phyloP scores from a whole-genome alignment of 2,888 invertebrate genomes.

The Mystacides longicornis region DNA sequence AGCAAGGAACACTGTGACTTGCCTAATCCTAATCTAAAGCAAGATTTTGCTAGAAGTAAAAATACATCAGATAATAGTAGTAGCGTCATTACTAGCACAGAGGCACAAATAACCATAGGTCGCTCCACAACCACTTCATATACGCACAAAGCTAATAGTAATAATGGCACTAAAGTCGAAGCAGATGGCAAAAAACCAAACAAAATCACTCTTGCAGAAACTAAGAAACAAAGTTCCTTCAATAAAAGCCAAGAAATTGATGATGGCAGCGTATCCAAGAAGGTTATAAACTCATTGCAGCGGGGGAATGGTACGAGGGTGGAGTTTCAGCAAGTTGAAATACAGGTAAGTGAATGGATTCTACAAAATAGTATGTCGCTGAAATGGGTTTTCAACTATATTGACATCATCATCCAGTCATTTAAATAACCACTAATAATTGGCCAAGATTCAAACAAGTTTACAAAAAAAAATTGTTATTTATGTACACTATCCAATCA shows the following conservation, averaged over 20 bases:
- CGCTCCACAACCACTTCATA: conserved; percentile 3
- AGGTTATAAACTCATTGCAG: background rate
- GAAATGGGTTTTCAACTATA: no score
- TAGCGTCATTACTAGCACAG: background rate
- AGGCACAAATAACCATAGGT: background rate
- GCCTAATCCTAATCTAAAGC: background rate
- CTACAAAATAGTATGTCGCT: no score
- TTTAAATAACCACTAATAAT: no score
- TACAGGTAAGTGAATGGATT: no score
- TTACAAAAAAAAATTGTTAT: no score
- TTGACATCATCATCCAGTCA: no score
- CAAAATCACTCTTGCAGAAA: conserved; percentile 8
- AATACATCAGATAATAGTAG: background rate
- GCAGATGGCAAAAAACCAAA: background rate
- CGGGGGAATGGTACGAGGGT: conserved; percentile 27
- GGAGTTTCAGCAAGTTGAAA: conserved; percentile 40
- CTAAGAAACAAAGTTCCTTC: conserved; percentile 2
- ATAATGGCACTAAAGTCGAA: background rate
- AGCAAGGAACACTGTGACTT: background rate
- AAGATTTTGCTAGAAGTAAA: conserved; percentile 6
- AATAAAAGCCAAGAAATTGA: background rate
- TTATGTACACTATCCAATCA: no score
- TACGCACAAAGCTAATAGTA: background rate
- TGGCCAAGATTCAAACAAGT: no score
- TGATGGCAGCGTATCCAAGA: background rate